These are phyloP conservation scores for Neopelma chrysocephalum DNA, from an alignment of 2,797 vertebrate species.

Conservation along the genomic window DNA sequence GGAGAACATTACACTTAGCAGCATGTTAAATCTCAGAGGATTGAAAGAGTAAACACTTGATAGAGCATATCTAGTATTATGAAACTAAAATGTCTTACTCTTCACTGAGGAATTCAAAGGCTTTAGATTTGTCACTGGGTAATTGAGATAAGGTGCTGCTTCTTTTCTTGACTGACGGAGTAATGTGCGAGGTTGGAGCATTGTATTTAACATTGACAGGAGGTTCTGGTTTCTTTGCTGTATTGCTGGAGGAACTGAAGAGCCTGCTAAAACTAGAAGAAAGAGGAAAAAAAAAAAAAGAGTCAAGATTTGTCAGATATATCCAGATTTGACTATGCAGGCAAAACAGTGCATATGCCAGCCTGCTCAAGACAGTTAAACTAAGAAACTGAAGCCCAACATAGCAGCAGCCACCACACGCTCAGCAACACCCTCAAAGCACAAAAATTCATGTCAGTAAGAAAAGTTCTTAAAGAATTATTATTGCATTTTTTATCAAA, in stretches of 20 bases:
- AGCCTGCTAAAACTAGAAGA: conserved; percentile 94
- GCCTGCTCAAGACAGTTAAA: conserved; percentile 16
- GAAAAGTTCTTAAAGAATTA: background rate
- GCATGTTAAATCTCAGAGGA: background rate
- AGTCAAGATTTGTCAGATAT: background rate
- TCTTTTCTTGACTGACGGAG: conserved; percentile 94
- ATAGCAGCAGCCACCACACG: conserved; percentile 1
- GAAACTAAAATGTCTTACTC: conserved; percentile 83
- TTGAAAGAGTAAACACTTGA: background rate
- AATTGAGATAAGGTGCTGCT: conserved; percentile 95
- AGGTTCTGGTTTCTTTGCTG: conserved; percentile 90
- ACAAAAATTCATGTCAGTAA: background rate
- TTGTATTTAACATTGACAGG: conserved; percentile 97
- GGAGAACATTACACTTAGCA: background rate
- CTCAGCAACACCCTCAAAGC: conserved; percentile 16
- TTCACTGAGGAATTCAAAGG: conserved; percentile 98
- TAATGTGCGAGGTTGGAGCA: conserved; percentile 93
- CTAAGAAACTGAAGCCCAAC: background rate
- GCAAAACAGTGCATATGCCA: background rate
- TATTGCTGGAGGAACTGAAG: conserved; percentile 91
- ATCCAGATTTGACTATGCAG: background rate
- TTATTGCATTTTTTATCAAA: background rate
- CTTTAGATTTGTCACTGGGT: conserved; percentile 95
- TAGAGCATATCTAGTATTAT: background rate
- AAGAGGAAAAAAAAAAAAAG: conserved; percentile 44